phyloP scores from a whole-genome alignment of 2,797 vertebrate species.

The Tauraco hartlaubi region DNA sequence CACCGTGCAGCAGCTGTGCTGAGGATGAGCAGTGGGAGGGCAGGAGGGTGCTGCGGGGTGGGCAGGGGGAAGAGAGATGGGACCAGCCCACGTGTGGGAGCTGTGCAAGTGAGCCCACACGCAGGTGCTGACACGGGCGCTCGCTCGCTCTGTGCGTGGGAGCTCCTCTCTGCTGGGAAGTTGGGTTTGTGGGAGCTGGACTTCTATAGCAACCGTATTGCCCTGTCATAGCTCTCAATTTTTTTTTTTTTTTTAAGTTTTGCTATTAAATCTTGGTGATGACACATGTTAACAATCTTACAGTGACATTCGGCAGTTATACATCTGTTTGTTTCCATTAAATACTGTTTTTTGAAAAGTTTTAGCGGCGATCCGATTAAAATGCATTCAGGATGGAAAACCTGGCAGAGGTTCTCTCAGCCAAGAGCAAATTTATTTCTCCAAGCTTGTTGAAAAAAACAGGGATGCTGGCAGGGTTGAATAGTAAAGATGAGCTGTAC shows the following conservation, averaged over 20 bases:
- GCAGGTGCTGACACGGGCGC: accelerated
- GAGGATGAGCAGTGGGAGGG: neutral
- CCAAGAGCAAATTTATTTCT: slow-evolving; percentile 61
- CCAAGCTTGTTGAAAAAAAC: slow-evolving; percentile 1
- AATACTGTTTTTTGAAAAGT: slow-evolving; percentile 43
- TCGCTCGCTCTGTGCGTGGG: neutral
- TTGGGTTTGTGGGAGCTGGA: neutral
- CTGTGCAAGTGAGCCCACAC: neutral
- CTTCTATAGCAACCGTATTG: slow-evolving; percentile 36
- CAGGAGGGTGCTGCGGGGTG: neutral
- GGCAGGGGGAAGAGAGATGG: neutral
- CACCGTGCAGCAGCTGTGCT: neutral
- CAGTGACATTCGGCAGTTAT: neutral
- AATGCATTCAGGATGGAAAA: slow-evolving; percentile 35
- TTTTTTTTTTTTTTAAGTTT: neutral
- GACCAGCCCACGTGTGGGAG: neutral
- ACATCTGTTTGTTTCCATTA: slow-evolving; percentile 65
- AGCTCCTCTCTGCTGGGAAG: neutral
- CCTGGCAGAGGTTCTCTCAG: slow-evolving; percentile 22
- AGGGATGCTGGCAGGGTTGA: slow-evolving; percentile 36
- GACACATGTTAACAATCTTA: slow-evolving; percentile 39
- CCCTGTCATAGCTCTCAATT: neutral
- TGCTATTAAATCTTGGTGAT: slow-evolving; percentile 47
- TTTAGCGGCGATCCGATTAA: slow-evolving; percentile 17
- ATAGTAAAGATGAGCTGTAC: slow-evolving; percentile 38